Conservation (phyloP, 2,113 vertebrate genomes). For the Python bivittatus region DNA sequence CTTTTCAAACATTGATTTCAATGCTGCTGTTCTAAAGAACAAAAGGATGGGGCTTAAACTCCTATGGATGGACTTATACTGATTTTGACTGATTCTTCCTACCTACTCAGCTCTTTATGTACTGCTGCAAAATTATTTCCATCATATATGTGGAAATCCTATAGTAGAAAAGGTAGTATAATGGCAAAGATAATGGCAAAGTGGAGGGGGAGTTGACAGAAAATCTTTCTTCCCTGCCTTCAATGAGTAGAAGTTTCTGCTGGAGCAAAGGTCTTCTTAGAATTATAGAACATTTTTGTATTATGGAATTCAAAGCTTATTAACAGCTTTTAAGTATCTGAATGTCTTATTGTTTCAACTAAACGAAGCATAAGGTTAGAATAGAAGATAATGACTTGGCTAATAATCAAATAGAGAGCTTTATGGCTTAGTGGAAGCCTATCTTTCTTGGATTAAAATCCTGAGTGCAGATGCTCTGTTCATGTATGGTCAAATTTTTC, state of each 20-base stretch:
- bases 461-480: neutral
- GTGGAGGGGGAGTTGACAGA: neutral
- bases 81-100: neutral
- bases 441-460: neutral
- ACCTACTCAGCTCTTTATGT: neutral
- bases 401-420: neutral
- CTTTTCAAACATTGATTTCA: neutral
- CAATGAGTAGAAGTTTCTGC: neutral
- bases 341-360: neutral
- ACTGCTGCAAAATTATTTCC: neutral
- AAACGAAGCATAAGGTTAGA: neutral
- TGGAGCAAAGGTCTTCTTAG: neutral
- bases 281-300: neutral
- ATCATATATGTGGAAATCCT: neutral
- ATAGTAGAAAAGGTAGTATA: neutral
- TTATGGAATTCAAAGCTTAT: neutral
- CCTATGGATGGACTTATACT: neutral
- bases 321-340: neutral
- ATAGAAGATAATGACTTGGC: neutral
- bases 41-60: neutral
- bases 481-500: neutral
- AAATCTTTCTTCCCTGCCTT: neutral
- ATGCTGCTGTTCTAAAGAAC: neutral
- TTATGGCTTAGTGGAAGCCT: neutral
- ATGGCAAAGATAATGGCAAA: neutral